Conservation (phyloP, 2,888 invertebrate species). For the Clistopyga incitator region DNA sequence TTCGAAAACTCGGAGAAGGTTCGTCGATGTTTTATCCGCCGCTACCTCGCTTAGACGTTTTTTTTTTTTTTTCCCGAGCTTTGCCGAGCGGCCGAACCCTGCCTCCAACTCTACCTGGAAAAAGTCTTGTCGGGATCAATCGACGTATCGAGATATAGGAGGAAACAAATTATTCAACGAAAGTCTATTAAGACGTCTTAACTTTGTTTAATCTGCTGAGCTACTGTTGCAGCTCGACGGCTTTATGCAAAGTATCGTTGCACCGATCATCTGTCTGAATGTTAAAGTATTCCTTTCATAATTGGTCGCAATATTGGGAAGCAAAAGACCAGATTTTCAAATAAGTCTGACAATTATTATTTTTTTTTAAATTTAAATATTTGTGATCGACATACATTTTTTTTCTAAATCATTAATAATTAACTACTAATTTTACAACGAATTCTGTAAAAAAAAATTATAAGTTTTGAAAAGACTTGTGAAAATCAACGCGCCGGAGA, state of each 20-base stretch:
- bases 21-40: slow-evolving; percentile 64
- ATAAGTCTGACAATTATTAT: neutral
- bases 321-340: neutral
- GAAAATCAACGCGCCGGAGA: too few relatives aligned
- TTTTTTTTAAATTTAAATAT: too few relatives aligned
- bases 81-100: neutral
- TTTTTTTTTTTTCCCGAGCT: slow-evolving; percentile 16
- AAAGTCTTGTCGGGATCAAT: neutral
- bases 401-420: too few relatives aligned
- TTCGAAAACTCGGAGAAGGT: slow-evolving; percentile 98
- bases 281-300: neutral
- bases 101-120: neutral
- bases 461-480: neutral
- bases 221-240: neutral
- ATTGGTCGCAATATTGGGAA: neutral
- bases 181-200: neutral
- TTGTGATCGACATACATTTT: too few relatives aligned
- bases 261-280: neutral
- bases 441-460: too few relatives aligned
- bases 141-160: slow-evolving; percentile 17
- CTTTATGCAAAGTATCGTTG: neutral
- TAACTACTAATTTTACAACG: too few relatives aligned
- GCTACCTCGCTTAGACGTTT: slow-evolving; percentile 14
- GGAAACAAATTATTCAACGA: slow-evolving; percentile 35
- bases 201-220: neutral